These are phyloP conservation scores for Sus cebifrons DNA, from an alignment of 2,797 vertebrate genomes.

Conservation along the genomic window DNA sequence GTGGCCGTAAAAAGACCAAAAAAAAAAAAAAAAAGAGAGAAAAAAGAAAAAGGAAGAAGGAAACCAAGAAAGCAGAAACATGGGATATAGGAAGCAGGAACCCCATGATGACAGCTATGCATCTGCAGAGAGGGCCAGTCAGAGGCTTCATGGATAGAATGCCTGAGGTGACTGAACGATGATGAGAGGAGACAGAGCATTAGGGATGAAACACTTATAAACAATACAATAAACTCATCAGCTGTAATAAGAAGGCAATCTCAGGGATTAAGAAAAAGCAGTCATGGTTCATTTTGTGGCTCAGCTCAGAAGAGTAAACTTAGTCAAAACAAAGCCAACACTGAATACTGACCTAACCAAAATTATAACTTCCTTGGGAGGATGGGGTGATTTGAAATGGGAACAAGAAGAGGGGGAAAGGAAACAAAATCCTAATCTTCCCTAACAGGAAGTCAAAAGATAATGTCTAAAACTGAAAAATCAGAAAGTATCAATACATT, in stretches of 20 bases:
- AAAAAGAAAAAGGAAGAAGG: neutral
- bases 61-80: conserved; percentile 12
- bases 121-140: neutral
- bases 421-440: neutral
- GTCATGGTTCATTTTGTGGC: neutral
- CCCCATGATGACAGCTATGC: neutral
- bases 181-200: neutral
- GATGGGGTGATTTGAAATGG: neutral
- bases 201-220: conserved; percentile 7
- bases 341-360: neutral
- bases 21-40: too few relatives aligned
- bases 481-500: neutral
- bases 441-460: neutral
- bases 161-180: neutral
- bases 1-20: too few relatives aligned
- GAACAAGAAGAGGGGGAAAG: neutral
- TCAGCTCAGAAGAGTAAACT: conserved; percentile 4
- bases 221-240: neutral
- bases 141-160: neutral
- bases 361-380: conserved; percentile 19
- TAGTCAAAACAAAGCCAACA: conserved; percentile 41
- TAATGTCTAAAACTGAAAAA: conserved; percentile 37
- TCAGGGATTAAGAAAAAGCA: neutral
- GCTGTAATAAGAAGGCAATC: neutral
- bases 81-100: neutral